Base-by-base conservation (phyloP, 2,888 invertebrate genomes). In the Latheticus oryzae region DNA sequence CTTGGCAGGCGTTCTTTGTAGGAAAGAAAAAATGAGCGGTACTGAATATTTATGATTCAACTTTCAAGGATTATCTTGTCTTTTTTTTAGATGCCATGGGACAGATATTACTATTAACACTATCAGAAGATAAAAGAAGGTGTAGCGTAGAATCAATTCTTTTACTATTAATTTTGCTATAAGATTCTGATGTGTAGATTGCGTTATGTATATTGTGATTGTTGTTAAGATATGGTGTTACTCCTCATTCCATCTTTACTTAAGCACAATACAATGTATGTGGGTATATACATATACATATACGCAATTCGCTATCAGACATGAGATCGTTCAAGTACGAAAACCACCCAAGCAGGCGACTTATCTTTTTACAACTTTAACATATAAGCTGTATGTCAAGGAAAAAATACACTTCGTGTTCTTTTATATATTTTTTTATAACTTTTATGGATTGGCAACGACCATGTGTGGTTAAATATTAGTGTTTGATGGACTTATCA, bases 11-110 rank as follows among this genome's bases (percentile, higher is more conserved):
- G 40, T 38, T 48, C 47, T 55, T 48, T 54, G 43, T 54, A 23
- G 33, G 17, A 7, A 4, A 17, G 55, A 40, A 55, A 55, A 55
- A 55, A 48, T 38, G 55, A 48, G 32, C 35, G 61, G 58, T 64
- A 66, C 61, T 66, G 61, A 63, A 64, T 64, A 66, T 66, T 66
- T 64, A 65, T 65, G 62, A 62, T 61, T 64, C 62, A 64, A 62
- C 56, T 62, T 64, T 33, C 33, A 16, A 23, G 52, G 52, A 52
- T 52, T 52, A 52, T 52, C 40, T 40, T 32, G 51, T 38, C 37
- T 26, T 26, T 26, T 38, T 50, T 26, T 24, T 7, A n/a, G 23
- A 7, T 15, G 47, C 4, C 28, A 13, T 37, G 30, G 13, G 7
- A 12, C 12, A n/a, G 4, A 5, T 8, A 16, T 15, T 26, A n/a